phyloP scores from a whole-genome alignment of 2,113 vertebrate species.

The Tyrannus savana region DNA sequence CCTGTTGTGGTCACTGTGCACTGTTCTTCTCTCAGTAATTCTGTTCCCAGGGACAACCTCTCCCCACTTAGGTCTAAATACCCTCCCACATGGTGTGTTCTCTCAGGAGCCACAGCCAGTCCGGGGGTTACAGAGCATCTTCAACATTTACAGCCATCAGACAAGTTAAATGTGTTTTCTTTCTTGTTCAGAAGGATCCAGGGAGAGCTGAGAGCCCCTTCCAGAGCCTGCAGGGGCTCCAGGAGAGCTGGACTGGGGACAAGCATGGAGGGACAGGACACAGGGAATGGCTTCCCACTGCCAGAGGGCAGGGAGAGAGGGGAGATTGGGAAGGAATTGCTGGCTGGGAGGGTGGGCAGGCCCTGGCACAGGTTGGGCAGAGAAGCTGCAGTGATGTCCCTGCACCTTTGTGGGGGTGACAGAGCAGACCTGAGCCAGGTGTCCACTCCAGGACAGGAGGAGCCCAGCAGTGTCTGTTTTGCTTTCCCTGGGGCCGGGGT shows the following conservation, averaged over 20 bases:
- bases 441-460: fast-evolving
- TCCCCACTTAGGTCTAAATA: neutral
- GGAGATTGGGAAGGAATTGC: neutral
- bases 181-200: neutral
- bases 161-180: neutral
- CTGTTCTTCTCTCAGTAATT: neutral
- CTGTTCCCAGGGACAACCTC: neutral
- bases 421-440: neutral
- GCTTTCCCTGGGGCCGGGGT: neutral
- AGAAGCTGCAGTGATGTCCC: neutral
- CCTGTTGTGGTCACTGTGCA: neutral
- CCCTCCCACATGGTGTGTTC: fast-evolving
- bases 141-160: fast-evolving
- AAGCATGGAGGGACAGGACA: neutral
- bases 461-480: neutral
- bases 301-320: neutral
- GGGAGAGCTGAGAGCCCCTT: neutral
- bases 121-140: fast-evolving
- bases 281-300: neutral
- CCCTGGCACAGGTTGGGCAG: neutral
- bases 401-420: neutral
- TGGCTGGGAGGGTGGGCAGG: neutral
- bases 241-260: neutral
- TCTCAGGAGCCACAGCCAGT: neutral
- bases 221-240: neutral